Base-by-base conservation (phyloP, 2,888 invertebrate genomes). In the Leptopilina syphax region DNA sequence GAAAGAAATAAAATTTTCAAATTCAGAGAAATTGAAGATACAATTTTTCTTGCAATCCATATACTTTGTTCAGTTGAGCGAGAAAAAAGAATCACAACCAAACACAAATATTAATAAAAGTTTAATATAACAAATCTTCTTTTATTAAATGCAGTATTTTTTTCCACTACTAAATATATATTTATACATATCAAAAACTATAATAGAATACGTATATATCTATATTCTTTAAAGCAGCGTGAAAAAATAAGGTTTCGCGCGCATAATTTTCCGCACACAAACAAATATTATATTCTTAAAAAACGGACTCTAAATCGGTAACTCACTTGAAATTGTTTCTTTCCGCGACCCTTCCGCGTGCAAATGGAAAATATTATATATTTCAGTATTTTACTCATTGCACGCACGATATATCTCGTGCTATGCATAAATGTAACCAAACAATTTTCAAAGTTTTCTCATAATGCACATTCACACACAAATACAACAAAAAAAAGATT, bases 321-420 rank as follows among this genome's bases (percentile, higher is more conserved):
- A 27, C 70, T 70, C 18, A 54, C 54, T 12, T 50, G n/a, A 13
- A 70, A 70, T 54, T 54, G 50, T 70, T 70, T 70, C 50, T 70
- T 50, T 70, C 3, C 24, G 70, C 24, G 70, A 70, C 27, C 50
- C 70, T 70, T 63, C 54, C 70, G 70, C 70, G 70, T 70, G 70
- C 18, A 70, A 27, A 70, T 70, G 70, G 70, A 70, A 34, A 70
- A 54, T 27, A 50, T 50, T 50, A 50, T 50, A 70, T 47, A 60
- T 60, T 63, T 50, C 8, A 67, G 70, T 54, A 13, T 70, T 70
- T 70, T 54, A 70, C 70, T 70, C 70, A 70, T 70, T 70, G 70
- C 70, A 54, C 27, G 70, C 70, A 70, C 70, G 70, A 54, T 70
- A 54, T 70, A 54, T 70, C 27, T 27, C 50, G 54, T 70, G 70